Percentiles rank a stretch among this genome's conserved stretches.
Conservation (phyloP, 2,113 vertebrate species). For the Siphamia tubifer region DNA sequence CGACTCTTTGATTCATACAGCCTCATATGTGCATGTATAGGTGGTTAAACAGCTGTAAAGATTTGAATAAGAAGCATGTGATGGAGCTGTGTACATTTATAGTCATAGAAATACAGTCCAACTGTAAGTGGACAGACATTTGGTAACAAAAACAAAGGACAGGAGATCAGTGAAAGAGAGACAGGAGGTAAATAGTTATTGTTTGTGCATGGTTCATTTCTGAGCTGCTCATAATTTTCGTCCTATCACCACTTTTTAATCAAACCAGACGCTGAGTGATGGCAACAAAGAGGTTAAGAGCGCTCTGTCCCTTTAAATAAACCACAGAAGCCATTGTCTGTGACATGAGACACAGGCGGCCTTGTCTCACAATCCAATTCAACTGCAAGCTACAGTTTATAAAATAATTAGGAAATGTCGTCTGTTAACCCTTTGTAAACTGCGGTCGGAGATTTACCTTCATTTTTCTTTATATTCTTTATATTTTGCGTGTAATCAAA, state of each 20-base stretch:
- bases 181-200: conserved; percentile 24
- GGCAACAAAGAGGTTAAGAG: conserved; percentile 22
- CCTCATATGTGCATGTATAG: too few species aligned
- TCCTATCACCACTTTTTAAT: conserved; percentile 76
- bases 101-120: too few species aligned
- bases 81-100: too few species aligned
- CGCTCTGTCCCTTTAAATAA: conserved; percentile 9
- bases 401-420: not conserved
- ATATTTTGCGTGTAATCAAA: too few species aligned
- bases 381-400: not conserved
- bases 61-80: too few species aligned
- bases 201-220: conserved; percentile 49
- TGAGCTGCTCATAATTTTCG: conserved; percentile 17
- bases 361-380: not conserved
- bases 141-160: too few species aligned
- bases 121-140: too few species aligned
- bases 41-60: not conserved
- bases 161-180: not conserved
- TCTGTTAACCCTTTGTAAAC: too few species aligned
- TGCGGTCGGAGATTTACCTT: too few species aligned
- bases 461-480: too few species aligned
- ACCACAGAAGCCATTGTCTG: not conserved
- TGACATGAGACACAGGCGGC: not conserved
- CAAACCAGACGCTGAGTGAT: conserved; percentile 23
- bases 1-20: too few species aligned